Base-by-base conservation (phyloP, 2,113 vertebrate species). In the Todiramphus saurophagus region DNA sequence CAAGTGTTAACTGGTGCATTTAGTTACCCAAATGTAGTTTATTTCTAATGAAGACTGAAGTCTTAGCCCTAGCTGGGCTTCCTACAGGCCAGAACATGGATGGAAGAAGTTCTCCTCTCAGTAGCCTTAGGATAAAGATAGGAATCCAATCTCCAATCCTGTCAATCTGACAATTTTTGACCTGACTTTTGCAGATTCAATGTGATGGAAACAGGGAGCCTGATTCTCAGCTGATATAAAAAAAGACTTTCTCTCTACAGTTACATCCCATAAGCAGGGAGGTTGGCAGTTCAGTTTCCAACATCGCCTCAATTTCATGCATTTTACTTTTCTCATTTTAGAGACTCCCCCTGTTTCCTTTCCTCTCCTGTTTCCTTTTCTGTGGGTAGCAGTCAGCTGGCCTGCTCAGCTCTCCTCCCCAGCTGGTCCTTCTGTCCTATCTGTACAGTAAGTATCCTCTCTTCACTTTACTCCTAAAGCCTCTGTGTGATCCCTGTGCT, bases 401-500 rank as follows among this genome's bases (percentile, higher is more conserved):
- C 80, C 90, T 96, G 83, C 75, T 96, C 91, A 81, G 91, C 92
- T 96, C 83, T 95, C 62, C 81, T 72, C 91, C 79, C 87, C 95
- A 93, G 90, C 94, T 96, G 87, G 90, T 77, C 55, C 41, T 87
- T 95, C 85, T 90, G 53, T 96, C 77, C 69, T 96, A 92, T 96
- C 95, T 95, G 39, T 93, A 87, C 91, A 97, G 97, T 97, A 97
- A 97, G 96, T 97, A 95, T 87, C 73, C 83, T 94, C 48, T 87
- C 73, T 85, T 94, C 48, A 48, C 89, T 93, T 31, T 53, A 39
- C 70, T 75, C 73, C 84, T 2, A 63, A 89, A 89, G 66, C 74
- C 75, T 90, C 85, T 84, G 39, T 89, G 73, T 69, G 58, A 85
- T 88, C 46, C 30, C 21, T 3, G 3, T 46, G 33, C 66, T 85